Evolutionary conservation across 2,797 vertebrate species (phyloP), one percentile per base, ranked within the genome.

Genomic region (Galagoides demidoff): DNA sequence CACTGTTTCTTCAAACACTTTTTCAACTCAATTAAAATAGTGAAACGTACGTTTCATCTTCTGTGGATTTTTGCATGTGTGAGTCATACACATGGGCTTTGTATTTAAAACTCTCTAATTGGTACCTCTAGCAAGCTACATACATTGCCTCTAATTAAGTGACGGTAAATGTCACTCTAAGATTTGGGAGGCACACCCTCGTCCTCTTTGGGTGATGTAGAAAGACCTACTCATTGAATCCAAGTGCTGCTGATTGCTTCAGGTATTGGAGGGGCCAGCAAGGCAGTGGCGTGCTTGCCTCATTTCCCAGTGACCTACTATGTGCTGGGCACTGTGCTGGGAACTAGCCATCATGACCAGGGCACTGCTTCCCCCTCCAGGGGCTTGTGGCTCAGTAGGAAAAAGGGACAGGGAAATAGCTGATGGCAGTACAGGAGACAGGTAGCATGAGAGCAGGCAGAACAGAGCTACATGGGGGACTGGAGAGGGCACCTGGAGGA

Each of bases 91-190:
- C 45, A 29, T 43, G n/a, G 37, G 52, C 70, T 95, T 81, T 95
- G 59, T 89, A 31, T 95, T 96, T 95, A 89, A 94, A 93, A 91
- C 31, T 66, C 66, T 92, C 61, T 96, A 92, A 96, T 90, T 88
- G 92, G 89, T 95, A 96, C 85, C 22, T 83, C 82, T 79, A 93
- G 77, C 78, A 95, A 85, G 90, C 66, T 63, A 71, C 71, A 66
- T 27, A 17, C 63, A 59, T 92, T 79, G 19, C 34, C 27, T 82
- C 82, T 94, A 96, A 94, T 93, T 96, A 94, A 82, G 73, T 49
- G 59, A 92, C 55, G 63, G 78, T 20, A 84, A 88, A 63, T 59
- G 76, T 78, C 84, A 86, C 71, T 71, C 19, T 79, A 29, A 84
- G 84, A 77, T 73, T 63, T 89, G 73, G 17, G 25, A 82, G 57